These are phyloP conservation scores for Atopsyche davidsoni DNA, from an alignment of 1,140 invertebrate species.

Conservation along the genomic window DNA sequence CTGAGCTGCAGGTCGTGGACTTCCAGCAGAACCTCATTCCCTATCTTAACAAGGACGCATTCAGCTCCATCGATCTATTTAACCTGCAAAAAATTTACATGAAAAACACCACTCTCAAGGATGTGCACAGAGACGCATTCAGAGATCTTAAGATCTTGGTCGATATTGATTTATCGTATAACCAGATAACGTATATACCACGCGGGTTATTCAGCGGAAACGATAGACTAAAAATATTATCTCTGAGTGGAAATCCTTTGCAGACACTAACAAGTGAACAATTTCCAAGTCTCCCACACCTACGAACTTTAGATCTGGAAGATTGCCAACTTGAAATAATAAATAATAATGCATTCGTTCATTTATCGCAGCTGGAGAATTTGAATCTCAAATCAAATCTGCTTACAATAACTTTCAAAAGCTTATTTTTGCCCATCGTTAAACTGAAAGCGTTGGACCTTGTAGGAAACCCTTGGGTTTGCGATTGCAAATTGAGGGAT, in stretches of 20 bases:
- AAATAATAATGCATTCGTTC: conserved; percentile 59
- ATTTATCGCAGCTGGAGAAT: conserved; percentile 61
- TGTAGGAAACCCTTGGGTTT: conserved; percentile 76
- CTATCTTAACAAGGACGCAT: conserved; percentile 41
- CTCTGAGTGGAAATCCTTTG: conserved; percentile 65
- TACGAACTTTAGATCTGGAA: conserved; percentile 64
- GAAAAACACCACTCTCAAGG: conserved; percentile 57
- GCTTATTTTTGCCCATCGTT: conserved; percentile 58
- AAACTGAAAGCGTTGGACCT: conserved; percentile 65
- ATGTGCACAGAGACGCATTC: conserved; percentile 68
- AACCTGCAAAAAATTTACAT: conserved; percentile 73
- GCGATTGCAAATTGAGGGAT: conserved; percentile 69
- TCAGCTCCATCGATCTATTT: conserved; percentile 61
- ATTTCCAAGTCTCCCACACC: conserved; percentile 65
- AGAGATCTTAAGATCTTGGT: conserved; percentile 70
- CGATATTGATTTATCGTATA: conserved; percentile 74
- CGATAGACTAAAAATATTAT: conserved; percentile 61
- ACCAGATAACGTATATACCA: conserved; percentile 59
- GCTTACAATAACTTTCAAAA: conserved; percentile 56
- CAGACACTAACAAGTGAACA: conserved; percentile 53
- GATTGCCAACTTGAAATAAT: conserved; percentile 60
- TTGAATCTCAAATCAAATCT: conserved; percentile 65
- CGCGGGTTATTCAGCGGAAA: conserved; percentile 67
- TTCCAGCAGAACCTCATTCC: conserved; percentile 54
- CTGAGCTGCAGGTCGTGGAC: conserved; percentile 59